A percentile compares a stretch with the other conserved stretches of the same genome.
Evolutionary conservation across 2,113 vertebrate species (phyloP).

Genomic region (Myrmophylax atrothorax): DNA sequence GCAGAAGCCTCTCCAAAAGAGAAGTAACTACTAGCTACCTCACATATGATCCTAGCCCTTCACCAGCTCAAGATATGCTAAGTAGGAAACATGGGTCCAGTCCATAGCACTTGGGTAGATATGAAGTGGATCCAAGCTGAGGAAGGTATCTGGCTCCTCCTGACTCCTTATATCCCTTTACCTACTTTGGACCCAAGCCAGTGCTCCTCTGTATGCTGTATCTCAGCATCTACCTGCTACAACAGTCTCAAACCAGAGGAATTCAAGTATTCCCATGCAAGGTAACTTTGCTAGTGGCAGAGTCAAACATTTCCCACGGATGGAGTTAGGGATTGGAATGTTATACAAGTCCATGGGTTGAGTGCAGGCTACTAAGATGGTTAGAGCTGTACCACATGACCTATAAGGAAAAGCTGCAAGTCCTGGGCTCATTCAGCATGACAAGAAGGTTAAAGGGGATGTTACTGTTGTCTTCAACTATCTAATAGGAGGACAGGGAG

Average conservation of each 20-base stretch:
- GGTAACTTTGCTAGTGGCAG: neutral
- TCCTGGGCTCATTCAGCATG: fast-evolving
- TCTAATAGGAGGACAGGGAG: fast-evolving
- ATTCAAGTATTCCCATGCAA: neutral
- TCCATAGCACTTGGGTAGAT: neutral
- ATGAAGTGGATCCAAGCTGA: neutral
- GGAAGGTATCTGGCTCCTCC: neutral
- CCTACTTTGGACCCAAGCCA: neutral
- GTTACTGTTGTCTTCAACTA: neutral
- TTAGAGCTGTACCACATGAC: neutral
- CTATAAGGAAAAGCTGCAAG: neutral
- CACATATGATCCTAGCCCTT: neutral
- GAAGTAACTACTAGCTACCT: neutral
- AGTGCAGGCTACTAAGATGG: neutral
- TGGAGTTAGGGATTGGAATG: neutral
- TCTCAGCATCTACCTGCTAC: neutral
- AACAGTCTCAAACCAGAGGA: neutral
- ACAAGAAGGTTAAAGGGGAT: neutral
- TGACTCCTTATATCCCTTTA: neutral
- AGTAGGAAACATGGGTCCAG: neutral
- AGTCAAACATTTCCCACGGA: neutral
- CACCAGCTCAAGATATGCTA: neutral
- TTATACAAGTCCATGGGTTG: neutral
- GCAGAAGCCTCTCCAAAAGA: neutral
- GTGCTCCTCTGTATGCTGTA: neutral